These are phyloP conservation scores for Chamaea fasciata DNA, from an alignment of 2,113 vertebrate species.

Conservation along the genomic window DNA sequence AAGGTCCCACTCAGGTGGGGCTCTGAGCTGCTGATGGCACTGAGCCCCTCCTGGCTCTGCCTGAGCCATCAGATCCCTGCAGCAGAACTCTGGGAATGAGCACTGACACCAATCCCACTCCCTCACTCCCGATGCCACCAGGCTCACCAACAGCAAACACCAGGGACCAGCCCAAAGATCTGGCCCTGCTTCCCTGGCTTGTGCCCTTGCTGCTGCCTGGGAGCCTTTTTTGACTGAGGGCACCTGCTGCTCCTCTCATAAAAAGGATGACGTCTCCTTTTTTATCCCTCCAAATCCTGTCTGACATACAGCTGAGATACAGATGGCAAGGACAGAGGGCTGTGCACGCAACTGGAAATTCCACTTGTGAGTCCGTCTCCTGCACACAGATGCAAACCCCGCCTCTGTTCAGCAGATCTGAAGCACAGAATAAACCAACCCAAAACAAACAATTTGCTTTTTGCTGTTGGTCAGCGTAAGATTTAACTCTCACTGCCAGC, in stretches of 20 bases:
- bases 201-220: background rate
- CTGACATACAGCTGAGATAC: background rate
- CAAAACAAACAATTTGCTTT: background rate
- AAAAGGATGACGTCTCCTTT: background rate
- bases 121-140: accelerated
- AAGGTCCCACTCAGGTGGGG: too few relatives aligned
- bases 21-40: background rate
- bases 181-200: background rate
- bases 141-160: background rate
- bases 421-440: background rate
- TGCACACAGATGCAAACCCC: background rate
- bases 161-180: background rate
- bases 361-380: background rate
- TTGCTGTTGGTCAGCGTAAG: accelerated
- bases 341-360: background rate
- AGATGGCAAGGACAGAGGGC: background rate
- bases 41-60: background rate
- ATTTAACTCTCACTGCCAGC: background rate
- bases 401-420: background rate
- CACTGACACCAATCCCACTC: background rate
- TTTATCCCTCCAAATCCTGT: background rate
- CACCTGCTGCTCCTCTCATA: background rate
- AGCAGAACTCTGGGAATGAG: background rate
- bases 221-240: background rate
- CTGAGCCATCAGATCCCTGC: background rate